phyloP scores from a whole-genome alignment of 2,888 invertebrate species.

The Dasypolia templi region DNA sequence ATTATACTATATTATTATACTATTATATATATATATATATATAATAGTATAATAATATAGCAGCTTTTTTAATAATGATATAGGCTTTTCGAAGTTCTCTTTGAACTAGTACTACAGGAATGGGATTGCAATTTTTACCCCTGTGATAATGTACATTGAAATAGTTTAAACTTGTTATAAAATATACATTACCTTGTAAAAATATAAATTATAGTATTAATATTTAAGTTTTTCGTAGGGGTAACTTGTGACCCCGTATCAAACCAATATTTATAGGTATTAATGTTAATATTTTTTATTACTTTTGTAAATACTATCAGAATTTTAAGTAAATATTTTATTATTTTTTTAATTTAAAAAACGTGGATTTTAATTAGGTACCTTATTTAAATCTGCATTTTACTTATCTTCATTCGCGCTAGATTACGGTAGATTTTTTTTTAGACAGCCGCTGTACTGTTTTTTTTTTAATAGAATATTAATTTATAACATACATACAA shows the following conservation, averaged over 20 bases:
- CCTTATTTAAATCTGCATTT: not conserved
- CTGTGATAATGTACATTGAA: constrained; percentile 53
- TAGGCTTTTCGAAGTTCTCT: constrained; percentile 32
- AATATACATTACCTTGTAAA: constrained; percentile 30
- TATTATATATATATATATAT: too few relatives aligned
- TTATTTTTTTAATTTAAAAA: not conserved
- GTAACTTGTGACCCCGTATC: not conserved
- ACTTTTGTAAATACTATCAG: constrained; percentile 34
- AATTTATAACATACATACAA: constrained; percentile 22
- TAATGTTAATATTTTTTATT: constrained; percentile 5
- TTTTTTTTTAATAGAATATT: not conserved
- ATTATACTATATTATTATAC: too few relatives aligned
- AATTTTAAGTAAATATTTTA: constrained; percentile 18
- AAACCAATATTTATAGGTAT: constrained; percentile 17
- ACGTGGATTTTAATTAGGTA: not conserved
- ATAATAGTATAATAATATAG: too few relatives aligned
- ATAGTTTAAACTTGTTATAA: constrained; percentile 42
- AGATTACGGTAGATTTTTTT: not conserved
- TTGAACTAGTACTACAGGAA: constrained; percentile 43
- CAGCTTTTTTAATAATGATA: constrained; percentile 37
- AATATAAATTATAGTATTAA: constrained; percentile 32
- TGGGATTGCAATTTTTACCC: constrained; percentile 24
- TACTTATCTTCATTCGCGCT: not conserved
- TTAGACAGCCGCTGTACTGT: not conserved
- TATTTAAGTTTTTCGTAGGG: constrained; percentile 31